These are phyloP conservation scores for Batillaria attramentaria DNA, from an alignment of 1,140 invertebrate genomes.

Conservation along the genomic window DNA sequence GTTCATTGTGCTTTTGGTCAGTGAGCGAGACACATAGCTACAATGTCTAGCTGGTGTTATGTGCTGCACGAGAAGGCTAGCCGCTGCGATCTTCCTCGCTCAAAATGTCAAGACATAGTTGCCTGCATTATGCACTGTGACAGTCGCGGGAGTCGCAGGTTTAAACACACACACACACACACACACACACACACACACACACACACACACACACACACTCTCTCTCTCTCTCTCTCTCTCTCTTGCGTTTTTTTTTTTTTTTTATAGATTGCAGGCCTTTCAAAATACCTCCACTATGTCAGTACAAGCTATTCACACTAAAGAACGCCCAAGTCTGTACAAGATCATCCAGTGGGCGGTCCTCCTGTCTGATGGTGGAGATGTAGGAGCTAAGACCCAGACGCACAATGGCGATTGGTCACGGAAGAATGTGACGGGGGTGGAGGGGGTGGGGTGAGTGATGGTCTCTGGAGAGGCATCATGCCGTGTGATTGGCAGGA, in stretches of 20 bases:
- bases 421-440: neutral
- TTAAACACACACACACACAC: neutral
- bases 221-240: conserved; percentile 17
- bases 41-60: too few species aligned
- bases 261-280: neutral
- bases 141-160: too few species aligned
- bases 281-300: too few species aligned
- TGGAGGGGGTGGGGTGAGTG: neutral
- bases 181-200: conserved; percentile 3
- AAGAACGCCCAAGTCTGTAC: too few species aligned
- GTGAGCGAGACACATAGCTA: too few species aligned
- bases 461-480: neutral
- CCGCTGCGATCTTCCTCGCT: too few species aligned
- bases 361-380: neutral
- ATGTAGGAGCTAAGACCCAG: neutral
- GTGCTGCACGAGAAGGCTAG: too few species aligned
- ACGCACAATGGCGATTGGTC: neutral
- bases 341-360: neutral
- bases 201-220: neutral
- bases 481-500: conserved; percentile 4
- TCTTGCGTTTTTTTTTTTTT: neutral
- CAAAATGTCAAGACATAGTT: too few species aligned
- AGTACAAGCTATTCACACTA: too few species aligned
- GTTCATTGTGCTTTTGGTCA: too few species aligned
- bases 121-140: too few species aligned